Evolutionary conservation across 2,888 invertebrate genomes (phyloP).

Genomic region (Coleophora deauratella): DNA sequence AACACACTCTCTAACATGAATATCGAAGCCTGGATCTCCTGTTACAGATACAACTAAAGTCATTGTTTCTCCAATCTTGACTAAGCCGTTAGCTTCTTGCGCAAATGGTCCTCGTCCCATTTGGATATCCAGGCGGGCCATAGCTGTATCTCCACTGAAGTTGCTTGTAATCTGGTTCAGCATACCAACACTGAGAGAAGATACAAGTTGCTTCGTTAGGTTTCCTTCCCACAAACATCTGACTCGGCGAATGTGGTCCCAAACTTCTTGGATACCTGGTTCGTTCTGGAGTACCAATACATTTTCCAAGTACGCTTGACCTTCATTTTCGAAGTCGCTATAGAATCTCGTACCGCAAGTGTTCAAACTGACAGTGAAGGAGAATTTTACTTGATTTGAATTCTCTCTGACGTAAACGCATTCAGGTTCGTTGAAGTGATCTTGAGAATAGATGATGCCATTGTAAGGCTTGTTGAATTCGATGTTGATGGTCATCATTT

Average conservation of each 20-base stretch:
- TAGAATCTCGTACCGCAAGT: constrained; percentile 87
- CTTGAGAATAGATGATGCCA: constrained; percentile 88
- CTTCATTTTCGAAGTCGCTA: constrained; percentile 83
- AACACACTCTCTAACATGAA: constrained; percentile 83
- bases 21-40: constrained; percentile 85
- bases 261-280: constrained; percentile 82
- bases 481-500: constrained; percentile 87
- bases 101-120: constrained; percentile 85
- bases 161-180: constrained; percentile 86
- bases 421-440: constrained; percentile 77
- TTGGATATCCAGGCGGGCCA: constrained; percentile 85
- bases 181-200: constrained; percentile 85
- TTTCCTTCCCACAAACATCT: constrained; percentile 89
- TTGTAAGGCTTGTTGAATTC: constrained; percentile 85
- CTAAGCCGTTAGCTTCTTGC: constrained; percentile 81
- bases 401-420: constrained; percentile 84
- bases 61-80: constrained; percentile 88
- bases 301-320: constrained; percentile 86
- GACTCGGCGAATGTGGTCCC: constrained; percentile 85
- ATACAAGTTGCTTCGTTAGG: constrained; percentile 81
- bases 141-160: constrained; percentile 89
- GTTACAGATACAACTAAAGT: constrained; percentile 86
- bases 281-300: constrained; percentile 86
- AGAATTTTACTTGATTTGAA: constrained; percentile 79
- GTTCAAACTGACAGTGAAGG: constrained; percentile 82